These are phyloP conservation scores for Nyctibius grandis DNA, from an alignment of 2,797 vertebrate species.

Conservation along the genomic window DNA sequence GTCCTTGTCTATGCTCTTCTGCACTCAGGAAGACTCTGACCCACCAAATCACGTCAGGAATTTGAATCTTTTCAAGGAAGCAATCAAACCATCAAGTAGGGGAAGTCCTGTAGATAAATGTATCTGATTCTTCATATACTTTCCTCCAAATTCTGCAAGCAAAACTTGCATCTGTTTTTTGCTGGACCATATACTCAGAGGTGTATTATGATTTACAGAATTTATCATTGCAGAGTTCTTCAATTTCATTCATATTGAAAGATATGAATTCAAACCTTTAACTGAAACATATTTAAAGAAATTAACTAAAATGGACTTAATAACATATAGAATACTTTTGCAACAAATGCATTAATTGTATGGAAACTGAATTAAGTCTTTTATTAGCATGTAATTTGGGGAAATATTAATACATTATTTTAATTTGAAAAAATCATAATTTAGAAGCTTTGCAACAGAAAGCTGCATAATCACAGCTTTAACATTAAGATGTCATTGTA, in stretches of 20 bases:
- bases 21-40: not conserved
- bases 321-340: not conserved
- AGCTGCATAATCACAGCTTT: constrained; percentile 11
- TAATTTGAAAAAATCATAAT: constrained; percentile 50
- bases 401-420: constrained; percentile 55
- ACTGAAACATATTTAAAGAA: not conserved
- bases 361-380: constrained; percentile 51
- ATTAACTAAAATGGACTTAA: constrained; percentile 2
- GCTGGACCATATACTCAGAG: not conserved
- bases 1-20: not conserved
- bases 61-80: not conserved
- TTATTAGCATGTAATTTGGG: constrained; percentile 26
- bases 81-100: not conserved
- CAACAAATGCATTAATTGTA: constrained; percentile 44
- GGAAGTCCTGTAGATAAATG: not conserved
- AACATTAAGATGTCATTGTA: constrained; percentile 60
- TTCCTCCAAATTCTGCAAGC: not conserved
- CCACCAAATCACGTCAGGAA: not conserved
- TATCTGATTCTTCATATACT: not conserved
- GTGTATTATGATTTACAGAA: not conserved
- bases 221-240: not conserved
- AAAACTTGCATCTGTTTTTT: not conserved
- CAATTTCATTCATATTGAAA: not conserved
- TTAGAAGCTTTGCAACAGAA: constrained; percentile 9
- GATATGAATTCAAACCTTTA: not conserved